These are phyloP conservation scores for Semibalanus balanoides DNA, from an alignment of 1,140 invertebrate genomes.

Conservation along the genomic window DNA sequence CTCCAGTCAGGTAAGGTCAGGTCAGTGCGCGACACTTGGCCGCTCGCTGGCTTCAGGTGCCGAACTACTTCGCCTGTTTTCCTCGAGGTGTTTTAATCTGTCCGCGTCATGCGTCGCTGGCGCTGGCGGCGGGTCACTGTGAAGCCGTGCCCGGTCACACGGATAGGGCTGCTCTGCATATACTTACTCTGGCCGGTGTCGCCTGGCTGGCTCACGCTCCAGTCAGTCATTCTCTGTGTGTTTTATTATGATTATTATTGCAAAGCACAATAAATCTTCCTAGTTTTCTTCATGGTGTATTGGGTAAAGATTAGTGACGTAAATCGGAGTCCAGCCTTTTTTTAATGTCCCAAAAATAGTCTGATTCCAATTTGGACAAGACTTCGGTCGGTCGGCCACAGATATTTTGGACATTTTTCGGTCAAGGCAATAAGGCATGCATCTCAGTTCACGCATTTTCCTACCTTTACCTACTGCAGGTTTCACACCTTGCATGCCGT, in stretches of 20 bases:
- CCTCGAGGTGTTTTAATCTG: background rate
- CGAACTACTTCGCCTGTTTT: background rate
- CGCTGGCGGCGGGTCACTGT: too few relatives aligned
- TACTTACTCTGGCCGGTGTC: background rate
- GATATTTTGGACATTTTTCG: too few relatives aligned
- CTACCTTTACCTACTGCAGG: too few relatives aligned
- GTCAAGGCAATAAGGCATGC: too few relatives aligned
- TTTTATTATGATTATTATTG: slow-evolving; percentile 1
- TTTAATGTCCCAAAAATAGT: too few relatives aligned
- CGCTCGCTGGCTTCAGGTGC: background rate
- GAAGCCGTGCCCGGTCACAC: background rate
- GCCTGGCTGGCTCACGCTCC: too few relatives aligned
- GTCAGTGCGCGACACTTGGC: background rate
- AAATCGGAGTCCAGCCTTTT: too few relatives aligned
- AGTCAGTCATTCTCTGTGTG: background rate
- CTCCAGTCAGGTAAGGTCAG: background rate
- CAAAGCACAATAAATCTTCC: slow-evolving; percentile 1
- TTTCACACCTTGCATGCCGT: too few relatives aligned
- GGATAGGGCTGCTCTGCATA: background rate
- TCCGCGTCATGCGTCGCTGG: background rate
- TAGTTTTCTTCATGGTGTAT: background rate
- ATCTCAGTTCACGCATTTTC: too few relatives aligned
- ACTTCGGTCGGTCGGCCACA: too few relatives aligned
- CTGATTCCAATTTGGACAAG: too few relatives aligned
- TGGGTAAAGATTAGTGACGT: too few relatives aligned